Percentiles rank a stretch among this genome's conserved stretches.
Evolutionary conservation across 2,797 vertebrate genomes (phyloP).

Genomic region (Streptopelia turtur): DNA sequence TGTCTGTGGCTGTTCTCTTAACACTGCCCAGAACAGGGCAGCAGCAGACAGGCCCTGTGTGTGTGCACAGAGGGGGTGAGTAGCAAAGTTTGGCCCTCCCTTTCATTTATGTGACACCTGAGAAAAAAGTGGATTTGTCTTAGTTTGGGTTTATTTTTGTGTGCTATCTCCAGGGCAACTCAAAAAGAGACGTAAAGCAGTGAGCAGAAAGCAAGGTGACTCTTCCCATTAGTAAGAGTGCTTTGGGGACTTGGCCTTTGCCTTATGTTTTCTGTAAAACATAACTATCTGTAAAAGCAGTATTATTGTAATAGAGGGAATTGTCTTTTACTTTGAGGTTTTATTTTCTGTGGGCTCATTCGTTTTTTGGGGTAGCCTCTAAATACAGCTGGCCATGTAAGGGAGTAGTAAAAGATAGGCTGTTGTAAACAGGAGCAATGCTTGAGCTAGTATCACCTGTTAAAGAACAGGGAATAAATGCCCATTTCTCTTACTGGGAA

Average conservation of each 20-base stretch:
- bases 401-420: background rate
- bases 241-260: background rate
- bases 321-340: background rate
- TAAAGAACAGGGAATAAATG: background rate
- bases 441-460: background rate
- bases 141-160: background rate
- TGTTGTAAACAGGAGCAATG: background rate
- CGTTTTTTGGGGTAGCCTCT: background rate
- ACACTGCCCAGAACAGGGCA: rapidly evolving
- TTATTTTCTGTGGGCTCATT: background rate
- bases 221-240: background rate
- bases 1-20: background rate
- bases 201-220: background rate
- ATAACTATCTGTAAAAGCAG: background rate
- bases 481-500: conserved; percentile 2
- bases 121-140: background rate
- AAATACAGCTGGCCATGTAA: background rate
- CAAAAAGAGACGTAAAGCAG: background rate
- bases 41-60: background rate
- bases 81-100: background rate
- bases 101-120: background rate
- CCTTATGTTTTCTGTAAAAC: background rate
- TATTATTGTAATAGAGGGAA: background rate
- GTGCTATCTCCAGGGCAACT: background rate
- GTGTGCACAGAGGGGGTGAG: rapidly evolving